Evolutionary conservation across 2,888 invertebrate species (phyloP).

Genomic region (Hydrotaea cyrtoneurina): DNA sequence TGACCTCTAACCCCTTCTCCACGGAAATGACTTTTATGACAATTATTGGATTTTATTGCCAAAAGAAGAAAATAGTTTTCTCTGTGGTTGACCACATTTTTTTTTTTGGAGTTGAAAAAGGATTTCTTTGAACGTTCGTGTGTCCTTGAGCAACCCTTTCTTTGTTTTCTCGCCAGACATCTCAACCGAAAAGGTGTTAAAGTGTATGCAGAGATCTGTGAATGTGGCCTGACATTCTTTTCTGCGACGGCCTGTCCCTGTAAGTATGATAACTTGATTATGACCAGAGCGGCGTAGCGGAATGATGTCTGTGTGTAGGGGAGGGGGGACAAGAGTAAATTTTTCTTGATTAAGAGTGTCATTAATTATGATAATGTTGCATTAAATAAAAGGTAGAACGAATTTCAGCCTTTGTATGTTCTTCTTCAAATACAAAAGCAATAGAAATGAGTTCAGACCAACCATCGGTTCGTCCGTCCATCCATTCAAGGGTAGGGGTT

Average conservation of each 20-base stretch:
- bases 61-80: slow-evolving; percentile 25
- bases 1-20: slow-evolving; percentile 73
- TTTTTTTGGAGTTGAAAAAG: not conserved
- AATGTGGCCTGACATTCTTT: not conserved
- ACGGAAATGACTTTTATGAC: slow-evolving; percentile 52
- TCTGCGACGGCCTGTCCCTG: not conserved
- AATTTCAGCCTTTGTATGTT: slow-evolving; percentile 63
- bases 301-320: not conserved
- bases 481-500: slow-evolving; percentile 64
- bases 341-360: slow-evolving; percentile 77
- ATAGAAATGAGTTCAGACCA: slow-evolving; percentile 77
- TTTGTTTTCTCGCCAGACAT: not conserved
- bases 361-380: slow-evolving; percentile 78
- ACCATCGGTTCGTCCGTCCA: not conserved
- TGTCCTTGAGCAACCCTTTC: slow-evolving; percentile 55
- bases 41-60: slow-evolving; percentile 61
- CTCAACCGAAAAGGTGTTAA: slow-evolving; percentile 54
- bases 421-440: slow-evolving; percentile 63
- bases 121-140: not conserved
- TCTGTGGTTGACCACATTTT: slow-evolving; percentile 77
- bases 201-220: not conserved
- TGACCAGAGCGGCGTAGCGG: slow-evolving; percentile 51
- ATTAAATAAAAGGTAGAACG: slow-evolving; percentile 70
- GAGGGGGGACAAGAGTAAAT: slow-evolving; percentile 68
- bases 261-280: slow-evolving; percentile 74